Conservation (phyloP, 2,888 invertebrate species). For the Embidobia sp. region DNA sequence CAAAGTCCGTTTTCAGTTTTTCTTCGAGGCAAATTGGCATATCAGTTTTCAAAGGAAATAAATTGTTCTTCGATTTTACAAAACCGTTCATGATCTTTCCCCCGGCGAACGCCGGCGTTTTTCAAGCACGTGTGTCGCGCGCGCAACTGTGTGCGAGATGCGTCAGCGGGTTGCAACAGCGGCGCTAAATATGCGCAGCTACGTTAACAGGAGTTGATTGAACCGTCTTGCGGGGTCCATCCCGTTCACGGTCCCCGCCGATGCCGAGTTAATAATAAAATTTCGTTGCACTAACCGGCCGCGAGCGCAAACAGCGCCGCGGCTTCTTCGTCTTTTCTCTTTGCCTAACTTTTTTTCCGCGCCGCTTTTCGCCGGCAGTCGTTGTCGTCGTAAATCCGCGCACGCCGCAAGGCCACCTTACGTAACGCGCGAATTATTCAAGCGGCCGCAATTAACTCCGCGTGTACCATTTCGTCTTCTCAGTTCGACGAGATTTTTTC, state of each 20-base stretch:
- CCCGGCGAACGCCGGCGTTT: constrained; percentile 40
- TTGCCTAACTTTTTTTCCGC: background rate
- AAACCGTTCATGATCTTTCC: constrained; percentile 37
- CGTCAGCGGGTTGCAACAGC: constrained; percentile 64
- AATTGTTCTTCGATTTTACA: too few relatives aligned
- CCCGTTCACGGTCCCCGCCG: constrained; percentile 71
- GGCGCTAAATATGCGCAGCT: constrained; percentile 67
- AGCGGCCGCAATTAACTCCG: constrained; percentile 33
- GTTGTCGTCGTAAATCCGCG: constrained; percentile 45
- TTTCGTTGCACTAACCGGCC: constrained; percentile 54
- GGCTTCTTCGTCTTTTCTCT: background rate
- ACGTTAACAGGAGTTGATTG: constrained; percentile 75
- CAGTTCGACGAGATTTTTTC: too few relatives aligned
- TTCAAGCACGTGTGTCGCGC: constrained; percentile 47
- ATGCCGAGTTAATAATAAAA: constrained; percentile 62
- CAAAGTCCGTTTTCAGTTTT: too few relatives aligned
- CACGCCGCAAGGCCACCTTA: constrained; percentile 43
- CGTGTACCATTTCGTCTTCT: constrained; percentile 25
- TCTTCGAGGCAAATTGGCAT: too few relatives aligned
- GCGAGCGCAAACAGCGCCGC: constrained; percentile 16
- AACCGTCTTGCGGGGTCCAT: constrained; percentile 72
- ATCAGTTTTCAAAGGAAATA: constrained; percentile 14
- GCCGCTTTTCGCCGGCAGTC: background rate
- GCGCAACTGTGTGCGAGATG: constrained; percentile 55
- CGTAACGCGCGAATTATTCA: constrained; percentile 42